Conservation (phyloP, 2,797 vertebrate species). For the Anabas testudineus region DNA sequence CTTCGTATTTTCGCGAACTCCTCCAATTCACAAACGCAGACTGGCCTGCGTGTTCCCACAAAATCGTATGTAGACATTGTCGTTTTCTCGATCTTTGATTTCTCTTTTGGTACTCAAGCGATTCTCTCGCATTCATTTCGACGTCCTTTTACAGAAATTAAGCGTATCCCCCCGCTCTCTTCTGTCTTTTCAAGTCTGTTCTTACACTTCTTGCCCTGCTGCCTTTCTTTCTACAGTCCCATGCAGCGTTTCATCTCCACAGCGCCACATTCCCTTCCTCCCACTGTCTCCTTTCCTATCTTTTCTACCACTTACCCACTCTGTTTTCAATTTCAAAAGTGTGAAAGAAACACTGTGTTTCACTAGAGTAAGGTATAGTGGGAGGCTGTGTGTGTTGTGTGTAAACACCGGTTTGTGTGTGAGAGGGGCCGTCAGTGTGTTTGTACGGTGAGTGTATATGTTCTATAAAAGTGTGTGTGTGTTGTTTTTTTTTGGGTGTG, state of each 20-base stretch:
- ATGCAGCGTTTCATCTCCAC: conserved; percentile 39
- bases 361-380: conserved; percentile 32
- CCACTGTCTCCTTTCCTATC: conserved; percentile 52
- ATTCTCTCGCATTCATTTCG: conserved; percentile 6
- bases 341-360: conserved; percentile 65
- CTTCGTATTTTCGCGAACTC: background rate
- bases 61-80: background rate
- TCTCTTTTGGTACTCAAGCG: conserved; percentile 11
- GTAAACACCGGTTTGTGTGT: too few relatives aligned
- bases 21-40: background rate
- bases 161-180: background rate
- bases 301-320: conserved; percentile 55
- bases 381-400: conserved; percentile 11
- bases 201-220: conserved; percentile 31
- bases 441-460: background rate
- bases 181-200: conserved; percentile 16
- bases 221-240: conserved; percentile 27
- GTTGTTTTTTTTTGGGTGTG: conserved; percentile 2
- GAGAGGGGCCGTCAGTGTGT: conserved; percentile 22
- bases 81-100: background rate
- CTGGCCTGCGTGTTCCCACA: background rate
- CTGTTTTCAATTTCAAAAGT: conserved; percentile 50
- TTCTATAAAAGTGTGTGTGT: background rate
- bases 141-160: conserved; percentile 5
- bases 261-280: conserved; percentile 42